Evolutionary conservation across 2,888 invertebrate genomes (phyloP).

Genomic region (Stictocephala bisonia): DNA sequence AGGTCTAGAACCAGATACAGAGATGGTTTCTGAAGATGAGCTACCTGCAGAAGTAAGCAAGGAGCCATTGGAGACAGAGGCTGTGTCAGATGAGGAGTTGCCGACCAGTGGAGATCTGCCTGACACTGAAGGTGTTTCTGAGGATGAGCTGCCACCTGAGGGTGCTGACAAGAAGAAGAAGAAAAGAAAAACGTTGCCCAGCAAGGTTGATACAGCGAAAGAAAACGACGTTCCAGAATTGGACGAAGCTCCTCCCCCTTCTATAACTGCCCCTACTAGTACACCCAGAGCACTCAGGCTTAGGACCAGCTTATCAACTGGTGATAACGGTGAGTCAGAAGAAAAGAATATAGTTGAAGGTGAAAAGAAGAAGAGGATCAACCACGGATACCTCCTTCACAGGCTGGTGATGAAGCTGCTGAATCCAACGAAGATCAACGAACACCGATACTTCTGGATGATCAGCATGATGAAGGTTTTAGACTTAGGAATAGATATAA

Average conservation of each 20-base stretch:
- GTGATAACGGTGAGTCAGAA: conserved; percentile 1
- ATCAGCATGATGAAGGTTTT: no score
- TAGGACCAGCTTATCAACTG: conserved; percentile 9
- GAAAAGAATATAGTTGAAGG: conserved; percentile 13
- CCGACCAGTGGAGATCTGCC: conserved; percentile 63
- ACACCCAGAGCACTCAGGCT: not conserved
- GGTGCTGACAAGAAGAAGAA: conserved; percentile 66
- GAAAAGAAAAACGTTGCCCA: conserved; percentile 28
- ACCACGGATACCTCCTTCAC: no score
- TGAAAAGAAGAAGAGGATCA: conserved; percentile 7
- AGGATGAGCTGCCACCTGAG: conserved; percentile 81
- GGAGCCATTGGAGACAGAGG: conserved; percentile 75
- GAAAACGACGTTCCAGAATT: conserved; percentile 61
- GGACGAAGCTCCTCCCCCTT: conserved; percentile 60
- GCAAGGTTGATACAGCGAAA: no score
- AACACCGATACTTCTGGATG: no score
- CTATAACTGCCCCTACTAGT: conserved; percentile 16
- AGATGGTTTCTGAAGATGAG: conserved; percentile 64
- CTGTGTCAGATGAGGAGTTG: conserved; percentile 81
- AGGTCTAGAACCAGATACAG: conserved; percentile 76
- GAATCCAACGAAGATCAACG: no score
- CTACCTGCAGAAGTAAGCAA: conserved; percentile 56
- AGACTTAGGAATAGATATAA: no score
- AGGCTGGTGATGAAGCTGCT: no score
- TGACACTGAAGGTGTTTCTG: conserved; percentile 74